Base-by-base conservation (phyloP, 2,888 invertebrate species). In the Agonopterix alstromeriana region DNA sequence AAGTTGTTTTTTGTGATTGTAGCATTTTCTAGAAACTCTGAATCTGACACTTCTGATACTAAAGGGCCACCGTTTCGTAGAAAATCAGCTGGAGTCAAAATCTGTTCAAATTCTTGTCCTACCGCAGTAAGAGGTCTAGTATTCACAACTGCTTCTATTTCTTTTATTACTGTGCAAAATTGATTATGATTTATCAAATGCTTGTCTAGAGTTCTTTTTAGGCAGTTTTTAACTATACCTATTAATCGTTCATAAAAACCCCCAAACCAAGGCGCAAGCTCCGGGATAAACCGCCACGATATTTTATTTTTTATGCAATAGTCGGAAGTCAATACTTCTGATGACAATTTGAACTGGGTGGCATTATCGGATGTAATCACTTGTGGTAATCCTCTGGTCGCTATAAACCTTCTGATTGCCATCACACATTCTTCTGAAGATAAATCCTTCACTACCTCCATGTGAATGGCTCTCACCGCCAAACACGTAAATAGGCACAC, bases 161-260 rank as follows among this genome's bases (percentile, higher is more conserved):
- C 53, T 27, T 52, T 54, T 2, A 54, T 49, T 36, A 55, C 14
- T 4, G 53, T 54, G 2, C 2, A 1, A 27, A 54, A 10, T 11
- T 53, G 52, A 12, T 5, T 48, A 10, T 49, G 14, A 10, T 7
- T 43, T 8, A 49, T 17, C 10, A 46, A 35, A 9, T 49, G 43
- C 35, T 49, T 49, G n/a, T 49, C 43, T 8, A 49, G 9, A 4
- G 49, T 48, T 10, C 10, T 27, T 17, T 40, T 45, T 43, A 54
- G 3, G 46, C 48, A 48, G n/a, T 49, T 27, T 27, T 55, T 55
- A 2, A 50, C 49, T 36, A 27, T 27, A 2, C 43, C 50, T 1
- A 53, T 27, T 3, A 60, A 7, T 10, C 55, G 12, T 36, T 61
- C 59, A 41, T 61, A 61, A 10, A 53, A 51, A 0, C 61, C 59